Base-by-base conservation (phyloP, 1,140 invertebrate genomes). In the Scaptomyza graminum region DNA sequence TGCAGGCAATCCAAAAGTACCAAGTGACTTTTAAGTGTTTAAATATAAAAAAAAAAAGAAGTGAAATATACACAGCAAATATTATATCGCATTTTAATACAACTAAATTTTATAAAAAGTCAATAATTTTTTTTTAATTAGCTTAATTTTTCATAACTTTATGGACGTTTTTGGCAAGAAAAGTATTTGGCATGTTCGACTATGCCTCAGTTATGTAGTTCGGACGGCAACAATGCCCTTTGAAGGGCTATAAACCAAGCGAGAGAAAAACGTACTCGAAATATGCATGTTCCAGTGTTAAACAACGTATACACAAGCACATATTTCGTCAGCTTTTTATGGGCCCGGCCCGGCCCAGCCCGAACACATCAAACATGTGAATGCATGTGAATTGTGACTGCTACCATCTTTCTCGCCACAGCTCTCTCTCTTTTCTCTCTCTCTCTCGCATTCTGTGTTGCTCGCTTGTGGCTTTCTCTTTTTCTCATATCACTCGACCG, bases 301-400 rank as follows among this genome's bases (percentile, higher is more conserved):
- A 70, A 71, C 75, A 66, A 22, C 73, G 59, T 63, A 49, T 63
- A 70, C 67, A 62, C 67, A 62, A 37, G 56, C 63, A 76, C 61
- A 74, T 74, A 69, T 80, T 84, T 85, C 81, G 68, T 74, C 74
- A 74, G 73, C 72, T 70, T 76, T 72, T 74, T 70, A 68, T 69
- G 52, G 79, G 51, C 43, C 49, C 57, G 79, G 51, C 43, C 49
- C 57, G 34, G 51, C 43, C 49, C 57, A 75, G 51, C 43, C 49
- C 57, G 34, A n/a, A n/a, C n/a, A n/a, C 55, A 73, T 80, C 77
- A 80, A 60, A 70, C 68, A 77, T 85, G 60, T 66, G 75, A 79
- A 76, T 73, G 76, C 52, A 11, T 65, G 39, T 65, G 54, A 60
- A 60, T 64, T 61, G 76, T 56, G 74, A 65, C 60, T 69, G 31